Evolutionary conservation across 2,113 vertebrate species (phyloP).

Genomic region (Todiramphus saurophagus): DNA sequence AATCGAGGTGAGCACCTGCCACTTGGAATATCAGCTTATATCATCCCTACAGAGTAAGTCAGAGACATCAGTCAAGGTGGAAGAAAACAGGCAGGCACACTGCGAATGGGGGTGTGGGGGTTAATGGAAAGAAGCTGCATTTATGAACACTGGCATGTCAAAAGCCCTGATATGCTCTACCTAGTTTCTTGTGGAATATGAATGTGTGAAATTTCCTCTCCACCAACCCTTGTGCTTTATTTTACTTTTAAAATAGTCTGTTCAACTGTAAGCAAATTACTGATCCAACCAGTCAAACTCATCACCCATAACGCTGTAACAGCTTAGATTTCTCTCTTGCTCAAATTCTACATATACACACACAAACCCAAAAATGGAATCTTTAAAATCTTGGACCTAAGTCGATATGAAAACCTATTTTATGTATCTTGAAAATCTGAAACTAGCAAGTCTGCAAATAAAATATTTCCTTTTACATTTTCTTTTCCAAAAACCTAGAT

Average conservation of each 20-base stretch:
- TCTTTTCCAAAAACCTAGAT: background rate
- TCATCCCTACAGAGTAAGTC: background rate
- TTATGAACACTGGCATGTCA: background rate
- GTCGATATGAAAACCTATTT: background rate
- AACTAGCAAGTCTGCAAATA: background rate
- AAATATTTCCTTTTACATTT: background rate
- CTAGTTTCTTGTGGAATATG: background rate
- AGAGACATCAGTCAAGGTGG: background rate
- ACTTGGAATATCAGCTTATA: background rate
- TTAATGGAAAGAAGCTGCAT: background rate
- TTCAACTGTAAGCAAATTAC: background rate
- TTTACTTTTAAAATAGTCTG: background rate
- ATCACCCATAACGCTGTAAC: background rate
- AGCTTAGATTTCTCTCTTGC: background rate
- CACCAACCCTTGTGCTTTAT: background rate
- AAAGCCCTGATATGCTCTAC: background rate
- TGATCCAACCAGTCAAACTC: background rate
- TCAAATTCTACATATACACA: background rate
- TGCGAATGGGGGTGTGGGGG: background rate
- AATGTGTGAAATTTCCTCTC: background rate
- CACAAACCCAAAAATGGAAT: background rate
- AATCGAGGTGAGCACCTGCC: background rate
- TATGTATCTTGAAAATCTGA: background rate
- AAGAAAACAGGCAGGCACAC: background rate
- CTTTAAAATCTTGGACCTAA: background rate